Evolutionary conservation across 1,140 invertebrate genomes (phyloP), one percentile per base, ranked within the genome.

Genomic region (Cyclargus thomasi): DNA sequence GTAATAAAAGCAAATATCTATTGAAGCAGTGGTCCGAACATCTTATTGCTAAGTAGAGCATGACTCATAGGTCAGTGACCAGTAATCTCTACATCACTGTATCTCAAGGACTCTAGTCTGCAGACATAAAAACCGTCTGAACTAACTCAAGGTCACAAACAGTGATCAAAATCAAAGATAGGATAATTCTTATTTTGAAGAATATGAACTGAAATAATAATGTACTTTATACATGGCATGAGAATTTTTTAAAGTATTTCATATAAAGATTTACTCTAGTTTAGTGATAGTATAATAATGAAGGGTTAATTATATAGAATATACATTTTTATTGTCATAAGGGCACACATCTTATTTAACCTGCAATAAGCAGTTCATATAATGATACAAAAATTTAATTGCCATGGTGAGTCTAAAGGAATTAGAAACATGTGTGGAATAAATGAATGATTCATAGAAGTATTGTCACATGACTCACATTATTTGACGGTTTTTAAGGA

Each of bases 31-130:
- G n/a, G 2, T 55, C n/a, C 5, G 18, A 21, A 2, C 3, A 59
- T 20, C 55, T 59, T 21, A 59, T 21, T 20, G 53, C 18, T 20
- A 59, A 20, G 20, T 66, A 66, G 62, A 63, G 62, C 62, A 59
- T 59, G 55, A 59, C 17, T 59, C 55, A 20, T 3, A 59, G 17
- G 55, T 59, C 55, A 59, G 10, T 59, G 20, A 59, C 55, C 55
- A 18, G 10, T 59, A 59, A 59, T 59, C 55, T 20, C 11, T 59
- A 59, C 55, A 59, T 59, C 17, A 18, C 20, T 20, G 20, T 21
- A 21, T 59, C 20, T 21, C 55, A 59, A 59, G 55, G 55, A 59
- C 55, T 7, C 0, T 59, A 18, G 55, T 21, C 18, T 20, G 39
- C 8, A 11, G 39, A 47, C 36, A 39, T 39, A 39, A 39, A 39